A percentile compares a stretch with the other conserved stretches of the same genome.
Conservation (phyloP, 1,140 invertebrate genomes). For the Micrasema minimum region DNA sequence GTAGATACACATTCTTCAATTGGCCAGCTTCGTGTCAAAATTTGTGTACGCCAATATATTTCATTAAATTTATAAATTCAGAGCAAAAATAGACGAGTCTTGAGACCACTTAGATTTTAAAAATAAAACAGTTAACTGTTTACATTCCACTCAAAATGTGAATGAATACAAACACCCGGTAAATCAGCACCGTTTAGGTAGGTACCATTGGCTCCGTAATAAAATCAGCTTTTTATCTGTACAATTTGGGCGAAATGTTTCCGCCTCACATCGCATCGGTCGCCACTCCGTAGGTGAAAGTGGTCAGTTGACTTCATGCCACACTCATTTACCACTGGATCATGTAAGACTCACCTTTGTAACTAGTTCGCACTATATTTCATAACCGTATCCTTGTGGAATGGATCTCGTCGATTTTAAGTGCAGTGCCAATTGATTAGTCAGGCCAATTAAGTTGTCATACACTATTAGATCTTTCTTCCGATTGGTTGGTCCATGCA, state of each 20-base stretch:
- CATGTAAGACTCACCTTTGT: conserved; percentile 26
- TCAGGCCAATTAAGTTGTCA: no score
- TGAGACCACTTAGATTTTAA: no score
- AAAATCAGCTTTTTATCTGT: conserved; percentile 28
- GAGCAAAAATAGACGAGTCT: no score
- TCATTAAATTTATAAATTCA: no score
- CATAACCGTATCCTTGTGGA: conserved; percentile 13
- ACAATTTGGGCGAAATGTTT: conserved; percentile 40
- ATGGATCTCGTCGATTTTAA: not conserved
- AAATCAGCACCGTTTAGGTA: conserved; percentile 13
- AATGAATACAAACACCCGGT: not conserved
- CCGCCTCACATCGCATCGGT: conserved; percentile 27
- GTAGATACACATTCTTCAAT: no score
- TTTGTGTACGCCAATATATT: no score
- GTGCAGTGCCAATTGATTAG: no score
- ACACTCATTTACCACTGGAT: conserved; percentile 13
- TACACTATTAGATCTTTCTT: no score
- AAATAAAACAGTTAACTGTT: no score
- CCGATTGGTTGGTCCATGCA: no score
- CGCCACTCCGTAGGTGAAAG: conserved; percentile 28
- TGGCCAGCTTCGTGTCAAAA: no score
- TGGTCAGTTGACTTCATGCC: conserved; percentile 26
- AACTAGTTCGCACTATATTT: conserved; percentile 1
- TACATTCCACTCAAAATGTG: no score
- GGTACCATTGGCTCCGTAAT: conserved; percentile 3